phyloP scores from a whole-genome alignment of 2,113 vertebrate species.

The Eupsittula cactorum region DNA sequence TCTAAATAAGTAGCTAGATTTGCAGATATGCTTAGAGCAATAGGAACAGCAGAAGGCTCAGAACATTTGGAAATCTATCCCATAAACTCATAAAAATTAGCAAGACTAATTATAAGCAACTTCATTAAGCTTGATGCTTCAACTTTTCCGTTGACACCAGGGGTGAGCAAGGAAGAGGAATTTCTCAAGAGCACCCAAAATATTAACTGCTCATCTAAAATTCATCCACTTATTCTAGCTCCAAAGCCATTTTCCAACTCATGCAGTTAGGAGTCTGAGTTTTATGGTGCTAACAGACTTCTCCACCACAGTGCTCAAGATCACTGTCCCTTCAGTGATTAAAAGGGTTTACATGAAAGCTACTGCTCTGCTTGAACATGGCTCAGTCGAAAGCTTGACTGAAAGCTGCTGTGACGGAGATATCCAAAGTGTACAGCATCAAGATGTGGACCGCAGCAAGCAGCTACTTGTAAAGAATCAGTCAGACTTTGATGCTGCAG shows the following conservation, averaged over 20 bases:
- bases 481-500: fast-evolving
- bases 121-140: neutral
- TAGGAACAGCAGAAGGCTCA: conserved; percentile 44
- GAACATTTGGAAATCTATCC: conserved; percentile 42
- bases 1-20: conserved; percentile 1
- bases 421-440: fast-evolving
- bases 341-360: neutral
- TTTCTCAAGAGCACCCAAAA: neutral
- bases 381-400: neutral
- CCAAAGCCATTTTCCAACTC: neutral
- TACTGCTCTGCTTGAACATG: fast-evolving
- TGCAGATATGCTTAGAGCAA: neutral
- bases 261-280: fast-evolving
- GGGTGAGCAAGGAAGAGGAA: neutral
- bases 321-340: neutral
- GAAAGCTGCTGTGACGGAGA: neutral
- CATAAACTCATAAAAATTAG: conserved; percentile 27
- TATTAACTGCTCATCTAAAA: neutral
- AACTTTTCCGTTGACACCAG: neutral
- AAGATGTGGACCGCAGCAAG: neutral
- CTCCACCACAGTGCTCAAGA: neutral
- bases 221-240: neutral
- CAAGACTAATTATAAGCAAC: conserved; percentile 44
- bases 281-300: neutral
- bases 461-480: neutral